Percentiles rank a stretch among this genome's conserved stretches.
Evolutionary conservation across 2,888 invertebrate genomes (phyloP).

Genomic region (Xestia rhomboidea): DNA sequence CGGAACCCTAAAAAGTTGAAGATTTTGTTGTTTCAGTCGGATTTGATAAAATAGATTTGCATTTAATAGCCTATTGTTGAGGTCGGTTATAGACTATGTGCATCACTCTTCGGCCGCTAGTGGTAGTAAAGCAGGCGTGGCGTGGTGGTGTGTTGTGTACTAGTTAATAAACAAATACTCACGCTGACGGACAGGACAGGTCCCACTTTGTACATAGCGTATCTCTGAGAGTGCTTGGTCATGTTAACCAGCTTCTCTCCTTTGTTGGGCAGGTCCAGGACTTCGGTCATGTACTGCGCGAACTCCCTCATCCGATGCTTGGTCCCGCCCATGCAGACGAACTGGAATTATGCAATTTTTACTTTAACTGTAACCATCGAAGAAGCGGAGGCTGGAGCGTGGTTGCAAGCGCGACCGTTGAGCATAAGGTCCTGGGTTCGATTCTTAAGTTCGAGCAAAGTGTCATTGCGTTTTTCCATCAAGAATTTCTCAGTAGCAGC

Average conservation of each 20-base stretch:
- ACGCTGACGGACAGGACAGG: slow-evolving; percentile 92
- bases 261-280: slow-evolving; percentile 83
- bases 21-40: too few species aligned
- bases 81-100: neutral
- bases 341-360: slow-evolving; percentile 83
- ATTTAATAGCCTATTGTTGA: neutral
- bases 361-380: neutral
- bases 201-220: slow-evolving; percentile 93
- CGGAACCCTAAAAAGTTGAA: too few species aligned
- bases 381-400: neutral
- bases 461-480: too few species aligned
- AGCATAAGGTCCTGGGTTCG: too few species aligned
- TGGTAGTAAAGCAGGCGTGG: neutral
- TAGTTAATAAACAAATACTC: slow-evolving; percentile 76
- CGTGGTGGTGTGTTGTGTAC: too few species aligned
- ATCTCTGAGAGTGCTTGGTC: slow-evolving; percentile 91
- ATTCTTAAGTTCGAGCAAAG: too few species aligned
- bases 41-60: neutral
- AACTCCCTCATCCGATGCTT: slow-evolving; percentile 92
- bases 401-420: too few species aligned
- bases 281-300: slow-evolving; percentile 89
- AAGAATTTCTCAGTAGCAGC: too few species aligned
- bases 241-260: slow-evolving; percentile 88
- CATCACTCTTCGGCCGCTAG: neutral
- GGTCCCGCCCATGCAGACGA: slow-evolving; percentile 93